Evolutionary conservation across 2,888 invertebrate genomes (phyloP), one percentile per base, ranked within the genome.

Genomic region (Drosophila acutilabella): DNA sequence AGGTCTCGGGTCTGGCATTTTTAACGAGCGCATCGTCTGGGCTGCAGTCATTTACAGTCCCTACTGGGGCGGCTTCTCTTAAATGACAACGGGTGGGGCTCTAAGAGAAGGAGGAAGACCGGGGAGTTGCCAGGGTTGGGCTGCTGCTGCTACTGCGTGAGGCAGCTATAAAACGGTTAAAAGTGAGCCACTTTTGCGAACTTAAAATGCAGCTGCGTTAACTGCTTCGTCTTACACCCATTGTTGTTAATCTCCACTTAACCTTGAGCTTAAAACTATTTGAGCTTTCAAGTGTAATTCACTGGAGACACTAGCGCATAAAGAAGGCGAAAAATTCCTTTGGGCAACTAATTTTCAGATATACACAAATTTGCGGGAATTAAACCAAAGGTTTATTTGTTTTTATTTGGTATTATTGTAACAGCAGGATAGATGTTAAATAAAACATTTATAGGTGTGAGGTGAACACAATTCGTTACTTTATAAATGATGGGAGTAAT

Each of bases 1-100:
- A 40, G 20, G 38, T 41, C 40, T 44, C 30, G 8, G 30, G 30
- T 7, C 66, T 68, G 78, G 77, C 73, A 73, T 69, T 80, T 79
- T 79, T 80, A 79, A 79, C 80, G 80, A 79, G 79, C 71, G 58
- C 80, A 66, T 66, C 71, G 71, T 66, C 74, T 70, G 69, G 60
- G 71, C 71, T 78, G 69, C 76, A 78, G 61, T 78, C 78, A 80
- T 78, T 80, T 80, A 62, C 70, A 72, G 76, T 72, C 67, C 64
- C 74, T 11, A 45, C 50, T 68, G 73, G 71, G 61, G 52, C 67
- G 66, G 51, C 54, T 61, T 44, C 64, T 71, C 64, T 74, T 78
- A 78, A 78, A 78, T 71, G 79, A 78, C 79, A 78, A 61, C 42
- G 76, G 61, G 66, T 50, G 62, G 40, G 45, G 47, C 45, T 14